Conservation (phyloP, 2,797 vertebrate genomes). For the Gorsachius magnificus region DNA sequence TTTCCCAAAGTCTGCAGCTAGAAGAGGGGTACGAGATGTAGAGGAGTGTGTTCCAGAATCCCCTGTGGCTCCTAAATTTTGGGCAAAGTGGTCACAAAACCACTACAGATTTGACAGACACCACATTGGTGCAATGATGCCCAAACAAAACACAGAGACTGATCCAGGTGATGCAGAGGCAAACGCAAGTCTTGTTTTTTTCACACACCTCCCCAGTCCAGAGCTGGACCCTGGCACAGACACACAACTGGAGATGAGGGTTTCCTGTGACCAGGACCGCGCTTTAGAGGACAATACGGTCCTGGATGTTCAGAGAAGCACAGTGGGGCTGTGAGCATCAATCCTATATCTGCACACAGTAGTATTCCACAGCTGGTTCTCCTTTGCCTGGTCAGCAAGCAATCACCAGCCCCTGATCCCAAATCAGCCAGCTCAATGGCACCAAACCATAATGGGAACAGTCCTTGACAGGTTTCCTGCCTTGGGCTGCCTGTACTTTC, state of each 20-base stretch:
- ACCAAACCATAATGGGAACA: neutral
- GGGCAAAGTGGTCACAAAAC: neutral
- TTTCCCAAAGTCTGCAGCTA: neutral
- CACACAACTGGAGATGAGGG: neutral
- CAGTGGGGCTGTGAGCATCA: neutral
- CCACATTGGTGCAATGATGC: rapidly evolving
- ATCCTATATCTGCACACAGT: neutral
- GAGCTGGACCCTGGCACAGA: neutral
- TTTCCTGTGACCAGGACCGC: neutral
- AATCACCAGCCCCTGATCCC: neutral
- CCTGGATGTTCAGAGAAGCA: neutral
- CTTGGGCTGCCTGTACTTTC: neutral
- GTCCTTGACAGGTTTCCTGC: neutral
- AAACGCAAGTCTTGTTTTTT: neutral
- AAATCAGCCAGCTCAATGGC: neutral
- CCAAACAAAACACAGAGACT: neutral
- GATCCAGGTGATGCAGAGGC: neutral
- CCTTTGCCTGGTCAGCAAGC: neutral
- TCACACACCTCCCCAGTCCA: neutral
- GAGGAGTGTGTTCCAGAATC: neutral
- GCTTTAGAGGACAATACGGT: neutral
- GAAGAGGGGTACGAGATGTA: neutral
- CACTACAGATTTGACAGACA: neutral
- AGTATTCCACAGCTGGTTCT: neutral
- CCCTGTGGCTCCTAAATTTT: neutral